Conservation (phyloP, 2,797 vertebrate species). For the Coilia nasus region DNA sequence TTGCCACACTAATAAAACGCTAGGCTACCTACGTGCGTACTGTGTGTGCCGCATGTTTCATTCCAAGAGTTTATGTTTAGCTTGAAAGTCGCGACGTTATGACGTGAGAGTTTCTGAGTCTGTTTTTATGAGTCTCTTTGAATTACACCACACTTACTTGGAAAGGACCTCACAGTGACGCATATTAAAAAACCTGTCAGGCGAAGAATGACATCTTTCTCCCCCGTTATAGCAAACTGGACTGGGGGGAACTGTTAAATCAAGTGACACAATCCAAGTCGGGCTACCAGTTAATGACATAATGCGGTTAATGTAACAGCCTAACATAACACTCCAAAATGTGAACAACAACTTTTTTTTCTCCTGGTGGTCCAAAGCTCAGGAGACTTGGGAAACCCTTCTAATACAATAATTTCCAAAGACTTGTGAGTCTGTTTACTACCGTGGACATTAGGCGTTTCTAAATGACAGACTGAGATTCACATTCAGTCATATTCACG, state of each 20-base stretch:
- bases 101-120: neutral
- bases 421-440: neutral
- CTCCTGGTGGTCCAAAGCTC: neutral
- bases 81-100: slow-evolving; percentile 16
- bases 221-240: neutral
- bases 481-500: neutral
- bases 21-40: neutral
- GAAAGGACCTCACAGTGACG: neutral
- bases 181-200: neutral
- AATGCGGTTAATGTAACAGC: neutral
- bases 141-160: neutral
- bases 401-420: neutral
- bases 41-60: neutral
- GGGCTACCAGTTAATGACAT: slow-evolving; percentile 24
- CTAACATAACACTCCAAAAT: slow-evolving; percentile 27
- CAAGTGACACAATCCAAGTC: slow-evolving; percentile 14
- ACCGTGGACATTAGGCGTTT: neutral
- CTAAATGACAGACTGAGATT: neutral
- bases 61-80: neutral
- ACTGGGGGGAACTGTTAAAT: neutral
- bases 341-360: neutral
- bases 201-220: slow-evolving; percentile 16
- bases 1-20: neutral
- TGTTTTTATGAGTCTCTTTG: neutral
- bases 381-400: neutral